These are phyloP conservation scores for Zoanthus solanderi DNA, from an alignment of 92 coral and sea anemone genomes.

Conservation along the genomic window DNA sequence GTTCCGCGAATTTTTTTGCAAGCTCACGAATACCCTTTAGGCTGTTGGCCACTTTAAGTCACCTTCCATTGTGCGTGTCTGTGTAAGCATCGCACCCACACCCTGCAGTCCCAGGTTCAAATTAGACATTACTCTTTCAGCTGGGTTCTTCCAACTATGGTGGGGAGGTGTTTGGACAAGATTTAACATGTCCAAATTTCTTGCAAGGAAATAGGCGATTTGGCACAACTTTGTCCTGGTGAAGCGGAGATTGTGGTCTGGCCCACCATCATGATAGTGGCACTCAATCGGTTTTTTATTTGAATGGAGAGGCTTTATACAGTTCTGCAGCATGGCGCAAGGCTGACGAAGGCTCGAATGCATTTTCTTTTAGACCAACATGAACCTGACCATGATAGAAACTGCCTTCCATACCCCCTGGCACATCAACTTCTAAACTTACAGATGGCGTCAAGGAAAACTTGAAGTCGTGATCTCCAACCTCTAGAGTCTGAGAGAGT, in stretches of 20 bases:
- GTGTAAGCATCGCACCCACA: conserved; percentile 51
- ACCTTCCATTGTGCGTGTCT: conserved; percentile 50
- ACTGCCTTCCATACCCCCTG: conserved; percentile 51
- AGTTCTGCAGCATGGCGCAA: conserved; percentile 68
- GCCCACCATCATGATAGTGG: conserved; percentile 59
- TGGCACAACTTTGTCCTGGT: conserved; percentile 50
- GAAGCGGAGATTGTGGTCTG: conserved; percentile 47
- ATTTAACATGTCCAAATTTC: conserved; percentile 37
- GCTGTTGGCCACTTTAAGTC: conserved; percentile 51
- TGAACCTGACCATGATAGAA: conserved; percentile 34
- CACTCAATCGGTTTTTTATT: conserved; percentile 14
- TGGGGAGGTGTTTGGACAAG: conserved; percentile 61
- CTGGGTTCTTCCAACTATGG: conserved; percentile 66
- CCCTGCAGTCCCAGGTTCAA: conserved; percentile 67
- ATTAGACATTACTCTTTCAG: conserved; percentile 70
- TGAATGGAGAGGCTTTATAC: not conserved
- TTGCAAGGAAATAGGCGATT: conserved; percentile 39
- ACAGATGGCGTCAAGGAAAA: conserved; percentile 72
- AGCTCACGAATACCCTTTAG: conserved; percentile 44
- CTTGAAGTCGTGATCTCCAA: conserved; percentile 76
- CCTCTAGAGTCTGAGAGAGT: conserved; percentile 56
- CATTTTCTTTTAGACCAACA: conserved; percentile 64
- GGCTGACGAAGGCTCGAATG: conserved; percentile 57
- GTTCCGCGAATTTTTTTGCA: not conserved
- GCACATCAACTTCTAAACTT: conserved; percentile 66